A percentile compares a stretch with the other conserved stretches of the same genome.
Evolutionary conservation across 2,888 invertebrate genomes (phyloP).

Genomic region (Abscondita cerata): DNA sequence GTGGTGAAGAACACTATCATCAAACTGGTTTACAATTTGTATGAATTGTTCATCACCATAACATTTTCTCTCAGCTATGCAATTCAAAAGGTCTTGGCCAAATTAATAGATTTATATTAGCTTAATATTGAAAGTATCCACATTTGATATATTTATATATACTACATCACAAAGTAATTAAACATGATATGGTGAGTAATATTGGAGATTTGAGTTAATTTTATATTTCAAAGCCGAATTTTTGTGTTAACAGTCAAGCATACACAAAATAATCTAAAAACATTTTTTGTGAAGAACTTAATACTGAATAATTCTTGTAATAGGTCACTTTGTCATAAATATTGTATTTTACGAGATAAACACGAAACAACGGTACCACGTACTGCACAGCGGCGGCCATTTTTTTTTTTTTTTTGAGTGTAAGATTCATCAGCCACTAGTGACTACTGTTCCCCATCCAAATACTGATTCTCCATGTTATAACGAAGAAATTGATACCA

Average conservation of each 20-base stretch:
- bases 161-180: too few relatives aligned
- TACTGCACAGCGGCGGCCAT: conserved; percentile 4
- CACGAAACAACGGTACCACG: neutral
- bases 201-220: neutral
- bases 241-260: neutral
- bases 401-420: too few relatives aligned
- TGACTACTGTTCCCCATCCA: conserved; percentile 2
- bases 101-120: neutral
- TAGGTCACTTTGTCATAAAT: neutral
- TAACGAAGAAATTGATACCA: conserved; percentile 10
- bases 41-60: too few relatives aligned
- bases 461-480: conserved; percentile 6
- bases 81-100: neutral
- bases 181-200: neutral
- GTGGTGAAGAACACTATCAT: too few relatives aligned
- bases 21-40: too few relatives aligned
- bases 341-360: too few relatives aligned
- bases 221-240: conserved; percentile 5
- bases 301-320: too few relatives aligned
- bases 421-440: conserved; percentile 3
- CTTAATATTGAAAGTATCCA: neutral
- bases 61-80: too few relatives aligned
- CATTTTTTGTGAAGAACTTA: neutral
- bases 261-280: neutral
- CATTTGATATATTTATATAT: neutral